phyloP scores from a whole-genome alignment of 2,888 invertebrate species.

The Drosophila neonasuta region DNA sequence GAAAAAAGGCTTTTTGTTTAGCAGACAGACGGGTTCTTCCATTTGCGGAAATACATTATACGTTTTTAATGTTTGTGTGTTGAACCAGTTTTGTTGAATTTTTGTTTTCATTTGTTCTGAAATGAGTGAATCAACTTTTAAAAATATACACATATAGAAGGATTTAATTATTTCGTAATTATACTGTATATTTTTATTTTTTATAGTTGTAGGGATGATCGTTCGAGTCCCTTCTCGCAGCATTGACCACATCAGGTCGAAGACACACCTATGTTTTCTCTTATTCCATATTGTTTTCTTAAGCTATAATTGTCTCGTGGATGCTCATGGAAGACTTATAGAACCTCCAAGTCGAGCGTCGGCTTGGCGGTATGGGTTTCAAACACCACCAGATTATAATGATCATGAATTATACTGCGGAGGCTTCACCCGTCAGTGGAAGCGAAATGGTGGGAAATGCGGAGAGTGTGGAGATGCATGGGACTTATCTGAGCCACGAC shows the following conservation, averaged over 20 bases:
- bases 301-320: constrained; percentile 41
- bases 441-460: constrained; percentile 91
- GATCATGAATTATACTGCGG: constrained; percentile 95
- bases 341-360: constrained; percentile 94
- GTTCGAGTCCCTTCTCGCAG: neutral
- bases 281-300: constrained; percentile 20
- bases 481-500: constrained; percentile 87
- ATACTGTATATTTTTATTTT: neutral
- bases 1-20: neutral
- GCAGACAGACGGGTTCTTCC: constrained; percentile 18
- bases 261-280: constrained; percentile 1
- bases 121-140: neutral
- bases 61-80: constrained; percentile 4
- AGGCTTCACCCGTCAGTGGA: constrained; percentile 92
- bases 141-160: constrained; percentile 3
- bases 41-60: neutral
- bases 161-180: neutral
- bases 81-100: constrained; percentile 34
- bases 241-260: neutral
- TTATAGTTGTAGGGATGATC: constrained; percentile 30
- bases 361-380: constrained; percentile 94
- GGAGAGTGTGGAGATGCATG: constrained; percentile 94
- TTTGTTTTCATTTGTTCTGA: neutral
- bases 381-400: constrained; percentile 93
- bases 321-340: constrained; percentile 83